Percentiles rank a stretch among this genome's conserved stretches.
These are phyloP conservation scores for Oscheius onirici DNA, from an alignment of 2,888 invertebrate genomes.

Conservation along the genomic window DNA sequence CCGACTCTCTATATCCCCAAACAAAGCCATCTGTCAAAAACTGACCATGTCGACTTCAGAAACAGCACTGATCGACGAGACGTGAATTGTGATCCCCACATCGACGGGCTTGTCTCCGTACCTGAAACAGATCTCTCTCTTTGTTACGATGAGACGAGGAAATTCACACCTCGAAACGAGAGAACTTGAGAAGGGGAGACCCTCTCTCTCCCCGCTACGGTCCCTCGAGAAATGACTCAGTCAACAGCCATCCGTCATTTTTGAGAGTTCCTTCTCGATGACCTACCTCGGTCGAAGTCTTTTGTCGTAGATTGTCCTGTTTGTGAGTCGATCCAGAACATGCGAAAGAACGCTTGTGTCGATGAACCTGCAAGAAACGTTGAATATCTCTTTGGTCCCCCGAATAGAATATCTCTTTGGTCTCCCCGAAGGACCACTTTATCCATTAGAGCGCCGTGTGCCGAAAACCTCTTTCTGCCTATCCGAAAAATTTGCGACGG, in stretches of 20 bases:
- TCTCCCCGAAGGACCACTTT: slow-evolving; percentile 26
- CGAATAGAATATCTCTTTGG: not conserved
- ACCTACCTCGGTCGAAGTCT: slow-evolving; percentile 92
- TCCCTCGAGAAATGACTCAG: slow-evolving; percentile 1
- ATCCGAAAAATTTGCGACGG: slow-evolving; percentile 25
- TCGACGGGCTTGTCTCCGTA: slow-evolving; percentile 84
- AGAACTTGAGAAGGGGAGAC: not conserved
- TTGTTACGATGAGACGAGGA: not conserved
- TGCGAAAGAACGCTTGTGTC: slow-evolving; percentile 61
- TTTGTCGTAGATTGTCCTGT: slow-evolving; percentile 90
- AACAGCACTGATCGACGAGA: slow-evolving; percentile 96
- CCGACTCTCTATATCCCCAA: too few species aligned
- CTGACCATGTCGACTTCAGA: slow-evolving; percentile 96
- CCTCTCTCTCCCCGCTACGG: not conserved
- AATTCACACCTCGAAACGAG: not conserved
- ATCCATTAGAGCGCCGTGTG: slow-evolving; percentile 25
- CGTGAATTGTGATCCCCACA: slow-evolving; percentile 97
- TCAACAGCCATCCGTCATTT: not conserved
- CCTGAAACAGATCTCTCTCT: slow-evolving; percentile 82
- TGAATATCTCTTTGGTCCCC: not conserved
- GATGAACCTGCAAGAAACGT: slow-evolving; percentile 29
- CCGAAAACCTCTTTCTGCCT: slow-evolving; percentile 17
- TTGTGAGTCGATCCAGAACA: slow-evolving; percentile 67
- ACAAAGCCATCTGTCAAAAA: not conserved
- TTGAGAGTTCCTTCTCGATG: slow-evolving; percentile 2